phyloP scores from a whole-genome alignment of 1,140 invertebrate species.

The Zaprionus camerounensis region DNA sequence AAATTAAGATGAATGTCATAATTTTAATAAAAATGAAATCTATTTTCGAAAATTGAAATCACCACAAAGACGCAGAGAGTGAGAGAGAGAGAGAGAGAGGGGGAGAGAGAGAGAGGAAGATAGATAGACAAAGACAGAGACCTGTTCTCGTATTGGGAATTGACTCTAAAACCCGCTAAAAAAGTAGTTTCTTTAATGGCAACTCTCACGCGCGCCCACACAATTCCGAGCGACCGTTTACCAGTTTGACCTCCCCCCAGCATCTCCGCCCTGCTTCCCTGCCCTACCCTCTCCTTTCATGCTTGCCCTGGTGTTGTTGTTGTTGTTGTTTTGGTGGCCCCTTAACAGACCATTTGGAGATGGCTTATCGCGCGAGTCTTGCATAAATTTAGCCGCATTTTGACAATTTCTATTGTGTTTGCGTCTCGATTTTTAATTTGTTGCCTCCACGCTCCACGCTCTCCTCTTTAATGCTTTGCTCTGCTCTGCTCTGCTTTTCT shows the following conservation, averaged over 20 bases:
- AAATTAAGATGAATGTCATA: slow-evolving; percentile 83
- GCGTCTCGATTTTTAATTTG: slow-evolving; percentile 58
- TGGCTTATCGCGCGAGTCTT: slow-evolving; percentile 65
- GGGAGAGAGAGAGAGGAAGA: no score
- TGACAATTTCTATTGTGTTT: slow-evolving; percentile 66
- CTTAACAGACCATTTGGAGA: slow-evolving; percentile 45
- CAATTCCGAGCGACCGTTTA: slow-evolving; percentile 28
- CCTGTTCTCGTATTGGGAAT: slow-evolving; percentile 26
- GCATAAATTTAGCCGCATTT: slow-evolving; percentile 66
- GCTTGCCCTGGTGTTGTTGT: not conserved
- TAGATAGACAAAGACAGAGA: slow-evolving; percentile 11
- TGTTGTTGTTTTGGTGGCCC: not conserved
- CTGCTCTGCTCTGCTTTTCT: slow-evolving; percentile 21
- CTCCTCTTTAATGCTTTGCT: slow-evolving; percentile 11
- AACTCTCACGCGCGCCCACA: slow-evolving; percentile 51
- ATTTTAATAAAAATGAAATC: slow-evolving; percentile 80
- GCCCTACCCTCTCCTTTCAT: not conserved
- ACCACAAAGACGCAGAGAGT: not conserved
- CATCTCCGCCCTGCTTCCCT: not conserved
- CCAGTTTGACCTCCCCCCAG: not conserved
- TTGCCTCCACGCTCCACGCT: slow-evolving; percentile 23
- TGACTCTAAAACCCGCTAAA: not conserved
- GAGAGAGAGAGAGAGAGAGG: not conserved
- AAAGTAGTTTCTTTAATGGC: slow-evolving; percentile 32
- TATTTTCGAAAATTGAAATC: slow-evolving; percentile 59